Evolutionary conservation across 2,113 vertebrate species (phyloP).

Genomic region (Bos taurus): DNA sequence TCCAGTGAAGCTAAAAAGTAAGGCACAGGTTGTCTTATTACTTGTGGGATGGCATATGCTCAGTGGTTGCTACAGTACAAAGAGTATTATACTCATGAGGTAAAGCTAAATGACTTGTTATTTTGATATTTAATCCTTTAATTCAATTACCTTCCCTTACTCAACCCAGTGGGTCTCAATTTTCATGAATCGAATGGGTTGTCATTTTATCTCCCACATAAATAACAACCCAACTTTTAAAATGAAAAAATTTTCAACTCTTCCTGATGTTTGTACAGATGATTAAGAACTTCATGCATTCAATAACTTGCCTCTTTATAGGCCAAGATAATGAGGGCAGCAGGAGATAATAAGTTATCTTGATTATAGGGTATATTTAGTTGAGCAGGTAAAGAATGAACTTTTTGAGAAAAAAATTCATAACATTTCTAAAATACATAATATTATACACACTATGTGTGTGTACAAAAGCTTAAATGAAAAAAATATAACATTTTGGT

Average conservation of each 20-base stretch:
- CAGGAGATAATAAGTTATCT: neutral
- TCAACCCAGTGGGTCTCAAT: neutral
- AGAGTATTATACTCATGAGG: neutral
- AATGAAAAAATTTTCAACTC: neutral
- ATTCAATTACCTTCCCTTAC: neutral
- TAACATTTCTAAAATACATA: neutral
- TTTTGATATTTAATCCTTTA: neutral
- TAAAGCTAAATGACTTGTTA: neutral
- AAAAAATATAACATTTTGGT: neutral
- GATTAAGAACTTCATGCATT: neutral
- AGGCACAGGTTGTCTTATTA: neutral
- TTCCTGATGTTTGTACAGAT: neutral
- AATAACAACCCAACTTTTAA: neutral
- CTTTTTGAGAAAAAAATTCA: neutral
- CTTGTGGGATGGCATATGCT: neutral
- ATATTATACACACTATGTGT: neutral
- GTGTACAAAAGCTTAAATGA: neutral
- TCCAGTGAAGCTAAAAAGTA: neutral
- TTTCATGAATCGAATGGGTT: neutral
- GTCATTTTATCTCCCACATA: neutral
- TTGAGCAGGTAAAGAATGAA: constrained; percentile 2
- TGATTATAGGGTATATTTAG: neutral
- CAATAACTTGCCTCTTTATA: neutral
- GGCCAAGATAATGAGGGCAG: neutral
- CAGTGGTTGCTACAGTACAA: neutral